Base-by-base conservation (phyloP, 2,797 vertebrate genomes). In the Emys orbicularis region DNA sequence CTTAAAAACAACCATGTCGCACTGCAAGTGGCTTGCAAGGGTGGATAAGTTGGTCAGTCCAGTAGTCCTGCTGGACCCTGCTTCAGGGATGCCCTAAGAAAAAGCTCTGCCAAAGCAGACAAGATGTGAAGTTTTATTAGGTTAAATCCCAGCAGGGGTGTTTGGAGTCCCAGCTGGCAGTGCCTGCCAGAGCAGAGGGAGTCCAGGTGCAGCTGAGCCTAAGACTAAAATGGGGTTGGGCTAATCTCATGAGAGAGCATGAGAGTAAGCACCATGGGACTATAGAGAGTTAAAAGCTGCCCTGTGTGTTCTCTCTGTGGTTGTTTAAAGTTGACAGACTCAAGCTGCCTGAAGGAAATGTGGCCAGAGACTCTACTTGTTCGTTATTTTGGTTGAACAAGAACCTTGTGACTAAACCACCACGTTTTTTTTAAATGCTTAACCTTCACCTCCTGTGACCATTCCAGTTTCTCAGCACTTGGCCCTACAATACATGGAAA, bases 51-150 rank as follows among this genome's bases (percentile, higher is more conserved):
- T 68, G 4, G 10, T 68, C 65, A 37, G 65, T 68, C 65, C n/a
- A 37, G n/a, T 68, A 37, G n/a, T 21, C 65, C 19, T 37, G n/a
- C n/a, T 68, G 3, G 25, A 49, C 31, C 54, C 6, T 44, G 12
- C 16, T 37, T 10, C 37, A 76, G 52, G 9, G 5, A 49, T 23
- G 31, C 8, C 15, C 59, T 50, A 37, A 56, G 59, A 84, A 90
- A 90, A 84, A 3, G 5, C 1, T 31, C 50, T 34, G 53, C 6
- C 0, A 0, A 10, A 90, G 47, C 37, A 87, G 34, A 41, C 54
- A 52, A 15, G 47, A 23, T 12, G 1, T 44, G 15, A 82, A 11
- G 11, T 74, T 18, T 2, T 54, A 4, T 56, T 29, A 31, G 13
- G 15, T 79, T 79, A 79, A 79, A 50, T 47, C 29, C 31, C 53